Evolutionary conservation across 2,113 vertebrate genomes (phyloP).

Genomic region (Archilochus colubris): DNA sequence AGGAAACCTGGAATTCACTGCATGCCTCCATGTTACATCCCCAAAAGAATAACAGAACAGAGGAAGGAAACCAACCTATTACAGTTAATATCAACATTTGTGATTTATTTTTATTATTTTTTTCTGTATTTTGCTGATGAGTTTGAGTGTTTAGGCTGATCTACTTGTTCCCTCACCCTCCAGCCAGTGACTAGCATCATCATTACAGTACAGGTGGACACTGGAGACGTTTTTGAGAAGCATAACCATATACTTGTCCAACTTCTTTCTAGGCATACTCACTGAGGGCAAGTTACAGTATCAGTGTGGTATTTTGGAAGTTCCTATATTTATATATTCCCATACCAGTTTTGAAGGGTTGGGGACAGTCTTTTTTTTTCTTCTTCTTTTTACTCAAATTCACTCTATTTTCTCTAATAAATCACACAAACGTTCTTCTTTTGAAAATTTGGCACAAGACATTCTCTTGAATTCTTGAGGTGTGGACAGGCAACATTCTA

Average conservation of each 20-base stretch:
- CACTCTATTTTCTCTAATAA: not conserved
- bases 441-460: not conserved
- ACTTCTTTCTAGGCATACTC: not conserved
- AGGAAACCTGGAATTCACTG: not conserved
- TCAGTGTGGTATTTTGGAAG: not conserved
- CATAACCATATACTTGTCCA: not conserved
- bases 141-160: not conserved
- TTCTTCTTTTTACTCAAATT: not conserved
- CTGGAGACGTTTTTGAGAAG: not conserved
- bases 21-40: not conserved
- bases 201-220: not conserved
- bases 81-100: not conserved
- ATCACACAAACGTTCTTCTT: not conserved
- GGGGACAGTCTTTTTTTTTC: not conserved
- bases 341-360: not conserved
- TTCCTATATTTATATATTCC: not conserved
- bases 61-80: not conserved
- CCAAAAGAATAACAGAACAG: not conserved
- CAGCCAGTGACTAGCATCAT: not conserved
- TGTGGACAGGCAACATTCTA: not conserved
- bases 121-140: not conserved
- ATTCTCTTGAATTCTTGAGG: not conserved
- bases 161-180: not conserved
- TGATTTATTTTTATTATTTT: not conserved
- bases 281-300: not conserved